Evolutionary conservation across 2,888 invertebrate genomes (phyloP).

Genomic region (Phyllotreta cruciferae): DNA sequence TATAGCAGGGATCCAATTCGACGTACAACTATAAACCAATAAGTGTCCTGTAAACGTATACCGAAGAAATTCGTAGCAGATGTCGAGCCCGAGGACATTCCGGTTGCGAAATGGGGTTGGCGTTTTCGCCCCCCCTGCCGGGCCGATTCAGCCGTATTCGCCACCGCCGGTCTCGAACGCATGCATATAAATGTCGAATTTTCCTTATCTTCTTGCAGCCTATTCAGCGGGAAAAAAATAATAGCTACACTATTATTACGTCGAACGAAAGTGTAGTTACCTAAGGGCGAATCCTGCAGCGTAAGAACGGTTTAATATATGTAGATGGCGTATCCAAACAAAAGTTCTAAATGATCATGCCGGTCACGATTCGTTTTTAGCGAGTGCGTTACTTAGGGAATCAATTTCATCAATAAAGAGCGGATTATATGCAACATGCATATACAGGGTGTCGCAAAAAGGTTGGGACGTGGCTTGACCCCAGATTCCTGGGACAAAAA

Average conservation of each 20-base stretch:
- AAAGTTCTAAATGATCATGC: conserved; percentile 38
- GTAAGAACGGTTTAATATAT: too few species aligned
- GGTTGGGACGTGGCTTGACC: too few species aligned
- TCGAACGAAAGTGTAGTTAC: conserved; percentile 3
- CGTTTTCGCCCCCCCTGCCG: too few species aligned
- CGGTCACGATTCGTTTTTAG: conserved; percentile 47
- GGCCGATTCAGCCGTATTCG: conserved; percentile 53
- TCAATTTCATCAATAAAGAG: conserved; percentile 54
- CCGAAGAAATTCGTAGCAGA: conserved; percentile 47
- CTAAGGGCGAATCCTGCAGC: too few species aligned
- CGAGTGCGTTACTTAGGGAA: conserved; percentile 44
- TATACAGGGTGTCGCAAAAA: too few species aligned
- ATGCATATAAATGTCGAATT: conserved; percentile 51
- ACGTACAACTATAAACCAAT: conserved; percentile 12
- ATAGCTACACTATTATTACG: conserved; percentile 2
- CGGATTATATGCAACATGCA: too few species aligned
- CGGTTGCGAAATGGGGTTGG: conserved; percentile 43
- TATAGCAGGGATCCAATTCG: neutral
- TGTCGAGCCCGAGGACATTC: conserved; percentile 50
- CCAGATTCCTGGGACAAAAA: too few species aligned
- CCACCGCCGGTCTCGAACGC: conserved; percentile 47
- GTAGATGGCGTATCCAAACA: too few species aligned
- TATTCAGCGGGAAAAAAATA: too few species aligned
- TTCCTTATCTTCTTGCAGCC: conserved; percentile 1
- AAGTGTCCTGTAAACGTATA: conserved; percentile 30